Percentiles rank a stretch among this genome's conserved stretches.
phyloP scores from a whole-genome alignment of 2,113 vertebrate genomes.

The Cephalopholis sonnerati region DNA sequence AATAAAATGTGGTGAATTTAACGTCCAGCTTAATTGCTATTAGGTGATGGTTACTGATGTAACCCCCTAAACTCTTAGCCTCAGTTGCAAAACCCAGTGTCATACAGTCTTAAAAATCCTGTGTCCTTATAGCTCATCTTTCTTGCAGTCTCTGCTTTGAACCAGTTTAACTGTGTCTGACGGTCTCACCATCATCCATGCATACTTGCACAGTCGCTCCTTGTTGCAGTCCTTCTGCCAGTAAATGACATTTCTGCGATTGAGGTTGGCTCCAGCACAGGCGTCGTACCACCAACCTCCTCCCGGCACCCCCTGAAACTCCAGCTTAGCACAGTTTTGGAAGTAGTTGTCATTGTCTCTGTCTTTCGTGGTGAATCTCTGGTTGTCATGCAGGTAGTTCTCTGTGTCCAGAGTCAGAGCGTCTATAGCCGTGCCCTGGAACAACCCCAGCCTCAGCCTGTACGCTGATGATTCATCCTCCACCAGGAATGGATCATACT shows the following conservation, averaged over 20 bases:
- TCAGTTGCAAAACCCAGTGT: not conserved
- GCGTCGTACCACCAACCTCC: slow-evolving; percentile 91
- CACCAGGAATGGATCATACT: slow-evolving; percentile 87
- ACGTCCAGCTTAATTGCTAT: not conserved
- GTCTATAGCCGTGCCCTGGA: slow-evolving; percentile 86
- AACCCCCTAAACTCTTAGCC: too few species aligned
- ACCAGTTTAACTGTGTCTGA: slow-evolving; percentile 69
- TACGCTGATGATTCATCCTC: slow-evolving; percentile 87
- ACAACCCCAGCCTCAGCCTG: slow-evolving; percentile 88
- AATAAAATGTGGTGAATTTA: slow-evolving; percentile 75
- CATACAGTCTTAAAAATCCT: not conserved
- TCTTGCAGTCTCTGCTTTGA: slow-evolving; percentile 75
- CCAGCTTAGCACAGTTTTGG: slow-evolving; percentile 88
- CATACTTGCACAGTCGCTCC: slow-evolving; percentile 86
- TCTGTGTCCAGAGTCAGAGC: slow-evolving; percentile 89
- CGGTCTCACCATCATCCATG: slow-evolving; percentile 90
- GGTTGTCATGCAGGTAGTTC: slow-evolving; percentile 93
- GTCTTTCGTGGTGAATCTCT: slow-evolving; percentile 90
- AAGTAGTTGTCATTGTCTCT: slow-evolving; percentile 90
- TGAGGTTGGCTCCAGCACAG: slow-evolving; percentile 88
- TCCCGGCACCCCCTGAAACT: slow-evolving; percentile 85
- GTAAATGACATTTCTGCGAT: slow-evolving; percentile 88
- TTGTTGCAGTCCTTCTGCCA: slow-evolving; percentile 91
- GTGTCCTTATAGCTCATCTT: slow-evolving; percentile 85
- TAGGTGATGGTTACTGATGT: not conserved